Conservation (phyloP, 1,140 invertebrate species). For the Sitophilus oryzae region DNA sequence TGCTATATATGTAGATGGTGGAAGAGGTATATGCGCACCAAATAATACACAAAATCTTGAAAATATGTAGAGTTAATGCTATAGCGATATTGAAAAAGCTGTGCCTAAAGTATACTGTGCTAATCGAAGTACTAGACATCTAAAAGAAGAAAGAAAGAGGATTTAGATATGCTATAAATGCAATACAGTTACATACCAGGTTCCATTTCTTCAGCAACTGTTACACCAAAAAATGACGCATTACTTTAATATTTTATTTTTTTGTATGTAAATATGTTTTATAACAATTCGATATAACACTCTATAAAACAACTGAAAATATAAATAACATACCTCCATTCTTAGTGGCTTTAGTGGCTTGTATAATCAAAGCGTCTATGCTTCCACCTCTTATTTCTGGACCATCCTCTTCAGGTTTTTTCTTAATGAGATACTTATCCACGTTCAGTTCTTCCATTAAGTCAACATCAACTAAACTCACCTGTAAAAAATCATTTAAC, state of each 20-base stretch:
- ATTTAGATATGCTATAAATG: not conserved
- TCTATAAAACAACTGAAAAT: not conserved
- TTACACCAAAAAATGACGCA: slow-evolving; percentile 13
- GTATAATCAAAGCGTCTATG: slow-evolving; percentile 85
- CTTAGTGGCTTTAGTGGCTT: slow-evolving; percentile 88
- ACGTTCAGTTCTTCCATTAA: slow-evolving; percentile 78
- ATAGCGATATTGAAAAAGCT: too few relatives aligned
- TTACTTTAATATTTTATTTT: slow-evolving; percentile 25
- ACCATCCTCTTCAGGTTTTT: slow-evolving; percentile 73
- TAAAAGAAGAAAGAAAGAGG: not conserved
- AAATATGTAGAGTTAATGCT: too few relatives aligned
- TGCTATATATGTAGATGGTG: too few relatives aligned
- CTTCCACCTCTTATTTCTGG: slow-evolving; percentile 85
- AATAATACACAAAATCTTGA: too few relatives aligned
- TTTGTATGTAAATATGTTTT: slow-evolving; percentile 18
- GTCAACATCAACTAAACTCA: slow-evolving; percentile 36
- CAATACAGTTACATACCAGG: slow-evolving; percentile 20
- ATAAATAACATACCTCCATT: slow-evolving; percentile 52
- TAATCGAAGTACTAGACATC: not conserved
- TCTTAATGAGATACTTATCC: slow-evolving; percentile 67
- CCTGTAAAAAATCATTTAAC: slow-evolving; percentile 8
- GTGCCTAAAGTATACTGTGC: too few relatives aligned
- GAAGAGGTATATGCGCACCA: too few relatives aligned
- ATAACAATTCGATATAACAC: slow-evolving; percentile 32
- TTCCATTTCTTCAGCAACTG: slow-evolving; percentile 26